A percentile compares a stretch with the other conserved stretches of the same genome.
Conservation (phyloP, 2,113 vertebrate species). For the Apodemus sylvaticus region DNA sequence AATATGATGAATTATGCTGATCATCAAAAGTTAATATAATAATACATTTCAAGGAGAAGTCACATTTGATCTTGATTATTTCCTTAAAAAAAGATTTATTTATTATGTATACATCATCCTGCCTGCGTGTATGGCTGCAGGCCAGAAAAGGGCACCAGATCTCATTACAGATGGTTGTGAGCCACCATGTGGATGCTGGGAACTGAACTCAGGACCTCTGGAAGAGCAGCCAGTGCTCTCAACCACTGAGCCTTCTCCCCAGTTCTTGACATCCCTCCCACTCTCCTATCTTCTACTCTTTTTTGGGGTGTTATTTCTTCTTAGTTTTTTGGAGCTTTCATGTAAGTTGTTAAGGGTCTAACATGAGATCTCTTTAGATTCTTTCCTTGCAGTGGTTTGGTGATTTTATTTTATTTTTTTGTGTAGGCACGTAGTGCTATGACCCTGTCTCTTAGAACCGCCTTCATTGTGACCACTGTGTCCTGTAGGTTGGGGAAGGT, state of each 20-base stretch:
- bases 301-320: not conserved
- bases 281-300: not conserved
- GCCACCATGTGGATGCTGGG: not conserved
- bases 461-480: not conserved
- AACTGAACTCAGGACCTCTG: too few relatives aligned
- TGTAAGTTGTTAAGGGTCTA: not conserved
- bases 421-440: not conserved
- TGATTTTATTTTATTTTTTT: not conserved
- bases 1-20: not conserved
- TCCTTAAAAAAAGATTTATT: not conserved
- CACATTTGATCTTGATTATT: not conserved
- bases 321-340: not conserved
- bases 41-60: not conserved
- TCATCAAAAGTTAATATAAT: conserved; percentile 29
- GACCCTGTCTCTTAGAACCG: not conserved
- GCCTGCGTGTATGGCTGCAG: not conserved
- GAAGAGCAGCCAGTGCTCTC: too few relatives aligned
- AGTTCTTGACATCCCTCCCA: not conserved
- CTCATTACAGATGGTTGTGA: not conserved
- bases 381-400: not conserved
- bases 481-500: not conserved
- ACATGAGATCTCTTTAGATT: not conserved
- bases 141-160: not conserved
- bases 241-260: too few relatives aligned
- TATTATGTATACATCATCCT: not conserved